Percentiles rank a stretch among this genome's conserved stretches.
Evolutionary conservation across 1,140 invertebrate genomes (phyloP).

Genomic region (Calliopsis andreniformis): DNA sequence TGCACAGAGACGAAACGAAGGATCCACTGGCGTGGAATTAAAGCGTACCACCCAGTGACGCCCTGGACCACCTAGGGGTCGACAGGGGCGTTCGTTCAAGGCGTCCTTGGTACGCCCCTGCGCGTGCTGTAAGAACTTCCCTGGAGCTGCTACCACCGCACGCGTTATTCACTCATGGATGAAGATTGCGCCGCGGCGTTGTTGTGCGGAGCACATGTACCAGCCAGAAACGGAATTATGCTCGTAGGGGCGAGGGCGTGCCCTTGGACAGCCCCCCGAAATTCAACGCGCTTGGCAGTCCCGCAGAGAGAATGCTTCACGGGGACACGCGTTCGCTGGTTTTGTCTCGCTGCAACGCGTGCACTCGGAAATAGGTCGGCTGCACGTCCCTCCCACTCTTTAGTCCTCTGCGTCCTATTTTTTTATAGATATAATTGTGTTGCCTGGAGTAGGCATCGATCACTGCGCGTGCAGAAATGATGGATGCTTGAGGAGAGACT

Average conservation of each 20-base stretch:
- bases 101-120: slow-evolving; percentile 71
- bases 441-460: no score
- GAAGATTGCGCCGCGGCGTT: slow-evolving; percentile 43
- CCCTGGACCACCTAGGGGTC: slow-evolving; percentile 79
- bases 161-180: slow-evolving; percentile 50
- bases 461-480: background rate
- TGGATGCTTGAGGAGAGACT: background rate
- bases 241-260: slow-evolving; percentile 55
- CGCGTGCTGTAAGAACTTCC: slow-evolving; percentile 71
- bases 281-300: slow-evolving; percentile 16
- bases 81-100: slow-evolving; percentile 72
- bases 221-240: slow-evolving; percentile 58
- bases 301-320: slow-evolving; percentile 26
- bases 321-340: background rate
- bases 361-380: background rate
- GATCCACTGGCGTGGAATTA: slow-evolving; percentile 68
- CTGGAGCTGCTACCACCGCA: slow-evolving; percentile 53
- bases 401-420: no score
- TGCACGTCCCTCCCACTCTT: background rate
- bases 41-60: slow-evolving; percentile 76
- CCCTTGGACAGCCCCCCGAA: slow-evolving; percentile 34
- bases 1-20: slow-evolving; percentile 26
- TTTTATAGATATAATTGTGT: no score
- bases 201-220: slow-evolving; percentile 41
- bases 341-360: background rate